Percentiles rank a stretch among this genome's conserved stretches.
Evolutionary conservation across 30 jellyfish, hydroid and myxozoan genomes (phyloP).

Genomic region (Turritopsis rubra): DNA sequence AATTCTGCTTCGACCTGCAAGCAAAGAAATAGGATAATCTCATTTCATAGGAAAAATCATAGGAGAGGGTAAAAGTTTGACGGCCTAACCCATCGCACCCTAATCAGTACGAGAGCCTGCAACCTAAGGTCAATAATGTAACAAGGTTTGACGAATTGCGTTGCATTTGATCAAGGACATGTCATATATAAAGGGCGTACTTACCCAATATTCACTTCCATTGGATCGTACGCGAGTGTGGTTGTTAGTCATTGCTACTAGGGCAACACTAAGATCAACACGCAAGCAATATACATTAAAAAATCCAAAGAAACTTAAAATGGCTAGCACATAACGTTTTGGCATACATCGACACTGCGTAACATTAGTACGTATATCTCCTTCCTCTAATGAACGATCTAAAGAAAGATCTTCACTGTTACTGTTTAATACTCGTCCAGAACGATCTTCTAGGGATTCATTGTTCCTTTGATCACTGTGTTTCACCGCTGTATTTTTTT

Average conservation of each 20-base stretch:
- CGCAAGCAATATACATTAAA: slow-evolving; percentile 89
- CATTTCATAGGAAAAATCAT: too few species aligned
- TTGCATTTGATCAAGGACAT: too few species aligned
- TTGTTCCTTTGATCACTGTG: neutral
- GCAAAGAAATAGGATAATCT: neutral
- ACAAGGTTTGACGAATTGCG: too few species aligned
- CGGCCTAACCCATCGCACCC: too few species aligned
- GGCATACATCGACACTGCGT: slow-evolving; percentile 67
- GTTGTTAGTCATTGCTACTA: slow-evolving; percentile 92
- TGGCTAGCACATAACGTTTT: slow-evolving; percentile 70
- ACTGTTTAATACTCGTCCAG: neutral
- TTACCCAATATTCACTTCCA: slow-evolving; percentile 80
- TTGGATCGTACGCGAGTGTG: slow-evolving; percentile 61
- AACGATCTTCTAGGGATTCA: neutral
- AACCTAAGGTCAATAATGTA: too few species aligned
- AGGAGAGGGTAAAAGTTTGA: too few species aligned
- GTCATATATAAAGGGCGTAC: too few species aligned
- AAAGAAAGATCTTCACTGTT: slow-evolving; percentile 8
- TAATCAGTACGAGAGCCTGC: too few species aligned
- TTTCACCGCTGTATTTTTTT: neutral
- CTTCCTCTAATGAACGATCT: slow-evolving; percentile 22
- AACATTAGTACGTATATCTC: slow-evolving; percentile 22
- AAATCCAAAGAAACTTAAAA: slow-evolving; percentile 80
- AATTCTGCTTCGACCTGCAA: slow-evolving; percentile 84
- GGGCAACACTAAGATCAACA: slow-evolving; percentile 82